A percentile compares a stretch with the other conserved stretches of the same genome.
Conservation (phyloP, 2,888 invertebrate species). For the Limnephilus marmoratus region DNA sequence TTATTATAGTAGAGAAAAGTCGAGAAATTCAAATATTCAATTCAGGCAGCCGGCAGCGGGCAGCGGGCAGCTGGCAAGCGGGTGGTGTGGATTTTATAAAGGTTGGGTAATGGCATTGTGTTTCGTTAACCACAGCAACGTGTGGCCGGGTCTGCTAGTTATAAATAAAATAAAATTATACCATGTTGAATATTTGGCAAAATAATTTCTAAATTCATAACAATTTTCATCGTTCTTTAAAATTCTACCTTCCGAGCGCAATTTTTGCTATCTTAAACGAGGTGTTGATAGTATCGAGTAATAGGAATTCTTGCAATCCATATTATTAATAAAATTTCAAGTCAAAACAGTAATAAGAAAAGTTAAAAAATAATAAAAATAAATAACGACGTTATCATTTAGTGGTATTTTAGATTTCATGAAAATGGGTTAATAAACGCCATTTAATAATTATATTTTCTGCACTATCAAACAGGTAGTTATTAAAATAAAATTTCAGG, state of each 20-base stretch:
- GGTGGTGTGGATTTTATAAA: too few relatives aligned
- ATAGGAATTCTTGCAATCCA: not conserved
- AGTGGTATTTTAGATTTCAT: not conserved
- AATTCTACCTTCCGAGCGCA: not conserved
- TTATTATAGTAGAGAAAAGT: too few relatives aligned
- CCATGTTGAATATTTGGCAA: not conserved
- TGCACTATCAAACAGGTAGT: not conserved
- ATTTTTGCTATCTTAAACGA: not conserved
- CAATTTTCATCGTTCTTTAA: not conserved
- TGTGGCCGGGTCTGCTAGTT: too few relatives aligned
- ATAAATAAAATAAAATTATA: not conserved
- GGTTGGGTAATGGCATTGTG: too few relatives aligned
- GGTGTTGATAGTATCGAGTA: constrained; percentile 2
- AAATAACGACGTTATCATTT: not conserved
- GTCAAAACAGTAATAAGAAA: not conserved
- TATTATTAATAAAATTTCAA: not conserved
- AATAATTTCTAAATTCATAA: not conserved
- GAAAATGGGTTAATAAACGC: not conserved
- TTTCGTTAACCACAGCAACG: too few relatives aligned
- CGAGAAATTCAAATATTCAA: too few relatives aligned
- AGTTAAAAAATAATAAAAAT: not conserved
- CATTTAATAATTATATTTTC: not conserved
- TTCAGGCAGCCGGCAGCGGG: too few relatives aligned
- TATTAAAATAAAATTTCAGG: not conserved
- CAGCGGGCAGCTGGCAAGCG: too few relatives aligned